phyloP scores from a whole-genome alignment of 2,113 vertebrate genomes.

The Tylochromis polylepis region DNA sequence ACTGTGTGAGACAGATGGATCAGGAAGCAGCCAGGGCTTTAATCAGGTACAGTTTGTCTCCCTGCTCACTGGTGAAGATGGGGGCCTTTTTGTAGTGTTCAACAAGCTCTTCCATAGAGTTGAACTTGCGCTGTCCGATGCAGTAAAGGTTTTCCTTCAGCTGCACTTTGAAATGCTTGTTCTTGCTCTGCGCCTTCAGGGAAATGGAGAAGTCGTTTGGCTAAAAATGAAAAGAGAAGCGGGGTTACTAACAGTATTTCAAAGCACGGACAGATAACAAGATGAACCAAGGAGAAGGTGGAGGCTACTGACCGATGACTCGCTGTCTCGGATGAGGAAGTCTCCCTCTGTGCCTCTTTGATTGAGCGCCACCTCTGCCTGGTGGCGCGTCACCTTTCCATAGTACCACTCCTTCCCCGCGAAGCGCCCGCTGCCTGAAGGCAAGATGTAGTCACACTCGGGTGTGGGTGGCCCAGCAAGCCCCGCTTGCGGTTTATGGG shows the following conservation, averaged over 20 bases:
- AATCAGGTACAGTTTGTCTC: constrained; percentile 89
- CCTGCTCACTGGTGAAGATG: constrained; percentile 91
- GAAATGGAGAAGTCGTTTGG: constrained; percentile 91
- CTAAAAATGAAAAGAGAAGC: constrained; percentile 53
- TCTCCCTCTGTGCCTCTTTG: constrained; percentile 85
- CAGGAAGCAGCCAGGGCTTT: constrained; percentile 83
- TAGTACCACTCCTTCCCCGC: constrained; percentile 92
- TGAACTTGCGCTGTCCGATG: constrained; percentile 91
- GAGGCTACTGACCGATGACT: constrained; percentile 84
- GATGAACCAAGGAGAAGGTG: neutral
- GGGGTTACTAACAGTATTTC: neutral
- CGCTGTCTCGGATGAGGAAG: constrained; percentile 89
- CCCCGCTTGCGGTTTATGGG: constrained; percentile 62
- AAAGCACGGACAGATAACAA: neutral
- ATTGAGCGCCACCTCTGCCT: constrained; percentile 89
- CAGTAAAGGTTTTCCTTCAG: constrained; percentile 87
- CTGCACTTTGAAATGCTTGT: constrained; percentile 94
- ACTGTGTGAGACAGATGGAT: constrained; percentile 45
- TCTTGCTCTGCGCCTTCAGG: constrained; percentile 89
- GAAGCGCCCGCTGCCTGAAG: constrained; percentile 80
- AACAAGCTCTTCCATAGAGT: constrained; percentile 89
- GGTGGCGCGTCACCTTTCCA: constrained; percentile 86
- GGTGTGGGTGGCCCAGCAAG: constrained; percentile 80
- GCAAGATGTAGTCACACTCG: constrained; percentile 87
- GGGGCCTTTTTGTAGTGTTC: constrained; percentile 95